phyloP scores from a whole-genome alignment of 2,888 invertebrate species.

The Mylabris sibirica region DNA sequence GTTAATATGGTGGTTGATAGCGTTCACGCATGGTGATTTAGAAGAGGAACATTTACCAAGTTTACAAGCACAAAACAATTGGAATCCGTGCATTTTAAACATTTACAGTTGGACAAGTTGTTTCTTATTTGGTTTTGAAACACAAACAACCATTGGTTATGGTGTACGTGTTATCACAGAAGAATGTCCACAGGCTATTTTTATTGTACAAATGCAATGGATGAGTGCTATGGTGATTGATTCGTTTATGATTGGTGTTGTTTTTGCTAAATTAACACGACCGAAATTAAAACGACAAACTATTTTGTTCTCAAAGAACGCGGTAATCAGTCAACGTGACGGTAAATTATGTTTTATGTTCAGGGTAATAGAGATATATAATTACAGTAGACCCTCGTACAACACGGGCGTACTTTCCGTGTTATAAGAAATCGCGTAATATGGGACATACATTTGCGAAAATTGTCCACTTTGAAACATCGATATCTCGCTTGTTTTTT shows the following conservation, averaged over 20 bases:
- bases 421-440: no score
- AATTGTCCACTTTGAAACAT: no score
- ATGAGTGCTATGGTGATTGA: conserved; percentile 62
- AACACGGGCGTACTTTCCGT: no score
- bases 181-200: conserved; percentile 89
- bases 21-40: conserved; percentile 86
- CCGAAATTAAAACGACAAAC: conserved; percentile 92
- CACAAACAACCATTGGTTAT: conserved; percentile 92
- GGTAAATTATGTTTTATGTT: conserved; percentile 84
- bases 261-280: conserved; percentile 92
- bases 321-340: conserved; percentile 83
- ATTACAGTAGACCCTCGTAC: no score
- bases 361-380: no score
- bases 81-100: conserved; percentile 85
- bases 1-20: conserved; percentile 86
- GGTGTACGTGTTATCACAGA: conserved; percentile 83
- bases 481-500: no score
- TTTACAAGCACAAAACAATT: conserved; percentile 59
- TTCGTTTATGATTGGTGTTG: conserved; percentile 78
- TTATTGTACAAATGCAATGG: conserved; percentile 91
- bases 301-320: conserved; percentile 85
- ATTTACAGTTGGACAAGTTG: conserved; percentile 87
- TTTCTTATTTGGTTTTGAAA: conserved; percentile 92
- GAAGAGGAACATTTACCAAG: conserved; percentile 66
- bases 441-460: no score